These are phyloP conservation scores for Steinernema khuongi DNA, from an alignment of 1,140 invertebrate genomes.

Conservation along the genomic window DNA sequence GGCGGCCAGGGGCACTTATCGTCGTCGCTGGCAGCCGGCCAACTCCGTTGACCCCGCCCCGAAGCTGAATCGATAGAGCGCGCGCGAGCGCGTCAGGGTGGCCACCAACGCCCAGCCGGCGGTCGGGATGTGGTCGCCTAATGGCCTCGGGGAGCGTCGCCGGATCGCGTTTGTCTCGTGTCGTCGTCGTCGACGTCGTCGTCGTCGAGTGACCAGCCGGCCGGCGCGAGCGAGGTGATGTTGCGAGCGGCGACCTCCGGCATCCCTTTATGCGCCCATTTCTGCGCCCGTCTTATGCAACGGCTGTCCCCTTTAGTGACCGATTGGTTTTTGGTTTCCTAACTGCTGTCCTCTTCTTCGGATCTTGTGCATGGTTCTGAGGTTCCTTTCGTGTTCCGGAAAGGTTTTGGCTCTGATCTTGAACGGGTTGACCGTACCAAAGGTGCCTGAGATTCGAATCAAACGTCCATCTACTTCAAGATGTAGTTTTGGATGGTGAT, in stretches of 20 bases:
- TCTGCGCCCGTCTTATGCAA: neutral
- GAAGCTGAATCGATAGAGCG: conserved; percentile 1
- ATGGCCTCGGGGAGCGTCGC: conserved; percentile 10
- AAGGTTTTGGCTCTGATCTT: too few relatives aligned
- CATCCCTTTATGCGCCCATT: too few relatives aligned
- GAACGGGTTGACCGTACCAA: too few relatives aligned
- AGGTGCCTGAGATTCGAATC: too few relatives aligned
- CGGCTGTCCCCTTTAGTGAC: neutral
- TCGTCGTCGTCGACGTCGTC: neutral
- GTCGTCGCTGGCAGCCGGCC: neutral
- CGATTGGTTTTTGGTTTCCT: neutral
- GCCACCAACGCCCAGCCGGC: neutral
- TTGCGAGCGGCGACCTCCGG: conserved; percentile 7
- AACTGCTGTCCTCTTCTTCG: neutral
- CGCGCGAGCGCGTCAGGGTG: neutral
- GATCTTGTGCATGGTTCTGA: neutral
- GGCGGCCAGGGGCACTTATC: neutral
- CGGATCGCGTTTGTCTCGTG: neutral
- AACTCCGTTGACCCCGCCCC: neutral
- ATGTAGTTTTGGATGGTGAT: too few relatives aligned
- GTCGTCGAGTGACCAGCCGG: conserved; percentile 11
- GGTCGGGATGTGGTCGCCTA: neutral
- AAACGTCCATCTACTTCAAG: too few relatives aligned
- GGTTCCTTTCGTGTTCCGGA: too few relatives aligned
- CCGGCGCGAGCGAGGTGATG: neutral